Percentiles rank a stretch among this genome's conserved stretches.
Evolutionary conservation across 2,113 vertebrate species (phyloP).

Genomic region (Corythaixoides concolor): DNA sequence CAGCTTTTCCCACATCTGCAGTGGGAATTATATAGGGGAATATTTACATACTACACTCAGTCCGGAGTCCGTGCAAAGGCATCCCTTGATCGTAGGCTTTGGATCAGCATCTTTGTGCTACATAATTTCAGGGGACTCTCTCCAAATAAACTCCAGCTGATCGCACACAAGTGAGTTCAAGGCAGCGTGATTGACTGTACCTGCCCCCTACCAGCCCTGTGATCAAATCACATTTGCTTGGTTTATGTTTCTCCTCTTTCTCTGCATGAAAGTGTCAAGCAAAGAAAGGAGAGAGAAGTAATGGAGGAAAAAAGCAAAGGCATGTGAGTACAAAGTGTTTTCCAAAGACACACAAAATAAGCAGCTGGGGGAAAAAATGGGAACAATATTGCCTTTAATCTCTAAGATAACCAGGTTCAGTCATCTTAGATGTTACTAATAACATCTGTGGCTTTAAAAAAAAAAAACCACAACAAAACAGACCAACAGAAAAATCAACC

Average conservation of each 20-base stretch:
- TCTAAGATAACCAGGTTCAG: background rate
- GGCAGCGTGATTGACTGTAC: background rate
- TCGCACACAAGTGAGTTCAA: background rate
- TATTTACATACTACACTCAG: rapidly evolving
- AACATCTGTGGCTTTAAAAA: background rate
- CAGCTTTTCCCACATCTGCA: background rate
- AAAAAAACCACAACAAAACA: background rate
- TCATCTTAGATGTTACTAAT: background rate
- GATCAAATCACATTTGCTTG: conserved; percentile 35
- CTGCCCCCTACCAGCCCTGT: conserved; percentile 40
- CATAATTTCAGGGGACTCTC: background rate
- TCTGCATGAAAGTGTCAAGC: conserved; percentile 3
- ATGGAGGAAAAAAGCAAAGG: background rate
- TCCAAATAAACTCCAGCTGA: background rate
- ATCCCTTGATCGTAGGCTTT: background rate
- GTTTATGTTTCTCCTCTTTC: conserved; percentile 26
- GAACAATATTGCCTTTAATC: conserved; percentile 41
- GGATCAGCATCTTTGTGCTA: background rate
- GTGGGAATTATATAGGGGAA: background rate
- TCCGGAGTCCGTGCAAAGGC: background rate
- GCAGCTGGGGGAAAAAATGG: background rate
- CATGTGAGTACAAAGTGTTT: background rate
- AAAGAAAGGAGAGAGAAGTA: conserved; percentile 30
- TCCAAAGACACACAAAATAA: conserved; percentile 9
- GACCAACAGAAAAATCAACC: background rate